These are phyloP conservation scores for Heliangelus exortis DNA, from an alignment of 2,797 vertebrate species.

Conservation along the genomic window DNA sequence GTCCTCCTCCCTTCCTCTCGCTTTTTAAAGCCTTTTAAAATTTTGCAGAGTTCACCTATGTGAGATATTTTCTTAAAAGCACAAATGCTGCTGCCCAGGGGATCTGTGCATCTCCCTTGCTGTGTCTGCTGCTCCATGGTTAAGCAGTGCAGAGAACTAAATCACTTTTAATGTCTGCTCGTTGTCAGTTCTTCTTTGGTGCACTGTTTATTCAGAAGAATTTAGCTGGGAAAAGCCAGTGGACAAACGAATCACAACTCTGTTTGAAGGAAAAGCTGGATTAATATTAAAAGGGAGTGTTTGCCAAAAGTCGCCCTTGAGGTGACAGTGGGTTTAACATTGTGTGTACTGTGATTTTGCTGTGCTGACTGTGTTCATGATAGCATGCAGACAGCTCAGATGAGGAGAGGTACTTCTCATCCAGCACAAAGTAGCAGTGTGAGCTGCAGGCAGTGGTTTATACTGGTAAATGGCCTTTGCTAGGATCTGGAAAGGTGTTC, in stretches of 20 bases:
- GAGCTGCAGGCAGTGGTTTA: background rate
- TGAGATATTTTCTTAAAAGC: background rate
- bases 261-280: slow-evolving; percentile 39
- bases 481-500: background rate
- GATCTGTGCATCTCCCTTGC: background rate
- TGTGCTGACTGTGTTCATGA: background rate
- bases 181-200: slow-evolving; percentile 49
- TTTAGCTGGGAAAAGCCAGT: slow-evolving; percentile 21
- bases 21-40: background rate
- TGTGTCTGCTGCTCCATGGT: background rate
- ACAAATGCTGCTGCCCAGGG: background rate
- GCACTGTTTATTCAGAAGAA: slow-evolving; percentile 29
- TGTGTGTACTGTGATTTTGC: slow-evolving; percentile 27
- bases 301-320: background rate
- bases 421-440: background rate
- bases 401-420: background rate
- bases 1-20: background rate
- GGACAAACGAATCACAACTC: background rate
- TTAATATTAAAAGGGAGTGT: slow-evolving; percentile 11
- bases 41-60: background rate
- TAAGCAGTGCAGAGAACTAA: background rate
- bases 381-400: background rate
- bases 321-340: background rate
- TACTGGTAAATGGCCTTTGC: background rate
- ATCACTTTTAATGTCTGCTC: slow-evolving; percentile 35